phyloP scores from a whole-genome alignment of 2,113 vertebrate species.

The Hydrochoerus hydrochaeris region DNA sequence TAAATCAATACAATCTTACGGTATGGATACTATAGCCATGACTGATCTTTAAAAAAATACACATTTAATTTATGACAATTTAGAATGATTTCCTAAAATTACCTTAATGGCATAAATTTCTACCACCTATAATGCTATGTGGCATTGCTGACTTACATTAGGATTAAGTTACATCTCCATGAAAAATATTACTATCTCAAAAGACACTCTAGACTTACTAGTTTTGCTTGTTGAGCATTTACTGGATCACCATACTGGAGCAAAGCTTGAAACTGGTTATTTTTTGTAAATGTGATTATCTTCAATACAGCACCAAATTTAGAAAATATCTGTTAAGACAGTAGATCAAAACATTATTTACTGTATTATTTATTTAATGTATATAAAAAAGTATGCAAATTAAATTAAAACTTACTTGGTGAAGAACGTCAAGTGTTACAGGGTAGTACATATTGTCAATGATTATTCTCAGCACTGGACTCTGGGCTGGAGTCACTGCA shows the following conservation, averaged over 20 bases:
- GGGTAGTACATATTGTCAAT: constrained; percentile 99
- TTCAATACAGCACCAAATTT: constrained; percentile 99
- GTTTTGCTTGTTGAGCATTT: constrained; percentile 97
- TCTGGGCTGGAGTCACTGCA: constrained; percentile 93
- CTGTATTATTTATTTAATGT: background rate
- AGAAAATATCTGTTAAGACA: constrained; percentile 95
- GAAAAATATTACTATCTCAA: background rate
- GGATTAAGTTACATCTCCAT: background rate
- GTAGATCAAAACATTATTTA: constrained; percentile 48
- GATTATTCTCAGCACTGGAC: constrained; percentile 98
- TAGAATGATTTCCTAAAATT: background rate
- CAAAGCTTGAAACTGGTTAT: constrained; percentile 99
- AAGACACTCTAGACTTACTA: constrained; percentile 87
- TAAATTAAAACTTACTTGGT: constrained; percentile 91
- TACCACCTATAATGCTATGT: background rate
- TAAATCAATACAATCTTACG: background rate
- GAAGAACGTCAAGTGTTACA: constrained; percentile 97
- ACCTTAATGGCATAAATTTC: background rate
- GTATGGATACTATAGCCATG: background rate
- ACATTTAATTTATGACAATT: background rate
- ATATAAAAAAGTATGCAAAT: background rate
- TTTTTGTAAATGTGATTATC: constrained; percentile 99
- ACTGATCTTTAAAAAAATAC: background rate
- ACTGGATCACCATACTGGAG: constrained; percentile 96
- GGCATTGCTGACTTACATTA: background rate